Base-by-base conservation (phyloP, 2,113 vertebrate genomes). In the Macquaria ambigua region DNA sequence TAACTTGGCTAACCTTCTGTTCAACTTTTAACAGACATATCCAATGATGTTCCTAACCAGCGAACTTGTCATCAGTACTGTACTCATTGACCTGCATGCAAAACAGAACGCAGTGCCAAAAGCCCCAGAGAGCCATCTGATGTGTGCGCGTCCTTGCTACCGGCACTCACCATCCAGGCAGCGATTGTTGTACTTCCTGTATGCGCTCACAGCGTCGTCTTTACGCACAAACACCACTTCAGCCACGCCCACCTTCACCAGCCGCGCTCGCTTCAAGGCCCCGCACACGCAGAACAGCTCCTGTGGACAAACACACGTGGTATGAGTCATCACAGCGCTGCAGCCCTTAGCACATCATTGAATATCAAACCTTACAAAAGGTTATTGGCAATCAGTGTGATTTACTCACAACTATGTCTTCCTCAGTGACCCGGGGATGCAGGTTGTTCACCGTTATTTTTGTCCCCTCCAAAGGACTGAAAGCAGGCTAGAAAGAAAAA, bases 391-490 rank as follows among this genome's bases (percentile, higher is more conserved):
- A 31, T 66, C 3, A 61, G 18, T 15, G 4, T 1, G n/a, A 53
- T 56, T 62, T 76, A 96, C 97, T 97, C 91, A 99, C 98, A 92
- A 99, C 97, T 69, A 99, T 99, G 94, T 99, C 98, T 86, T 99
- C 98, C 86, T 99, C 98, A 0, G 98, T 99, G 88, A 99, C 98
- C 25, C 98, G 95, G 31, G 97, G 97, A 83, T 99, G 98, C 82
- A 99, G 95, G 89, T 99, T 99, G 92, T 98, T 98, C 84, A 99
- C 98, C 0, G 97, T 99, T 95, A 99, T 99, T 95, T 99, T 99
- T 39, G 98, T 99, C 72, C 98, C 98, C 94, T 99, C 98, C 94
- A 99, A 87, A 23, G 98, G 98, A 91, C 98, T 99, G 87, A 97
- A 97, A 0, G 92, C 86, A 67, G 96, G 96, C 98, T 99, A 87